Percentiles rank a stretch among this genome's conserved stretches.
Conservation (phyloP, 2,888 invertebrate genomes). For the Acanthopleura granulata region DNA sequence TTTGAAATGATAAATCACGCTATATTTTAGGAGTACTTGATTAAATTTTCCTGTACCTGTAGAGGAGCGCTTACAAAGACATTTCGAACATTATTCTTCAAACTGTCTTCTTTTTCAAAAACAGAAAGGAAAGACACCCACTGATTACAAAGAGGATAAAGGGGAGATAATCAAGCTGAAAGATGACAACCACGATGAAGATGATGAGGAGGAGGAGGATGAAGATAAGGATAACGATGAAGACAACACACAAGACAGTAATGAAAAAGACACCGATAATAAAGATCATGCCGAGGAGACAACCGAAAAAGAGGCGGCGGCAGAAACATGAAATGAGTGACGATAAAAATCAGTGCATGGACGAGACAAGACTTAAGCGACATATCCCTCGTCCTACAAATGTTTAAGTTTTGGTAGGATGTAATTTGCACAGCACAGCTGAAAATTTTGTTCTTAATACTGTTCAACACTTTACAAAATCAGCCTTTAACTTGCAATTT, state of each 20-base stretch:
- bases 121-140: conserved; percentile 42
- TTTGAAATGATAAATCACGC: too few species aligned
- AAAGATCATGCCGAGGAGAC: conserved; percentile 10
- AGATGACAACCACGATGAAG: conserved; percentile 15
- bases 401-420: too few species aligned
- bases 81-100: neutral
- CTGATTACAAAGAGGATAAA: conserved; percentile 46
- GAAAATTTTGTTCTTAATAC: too few species aligned
- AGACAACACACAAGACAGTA: conserved; percentile 21
- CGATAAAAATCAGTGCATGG: too few species aligned
- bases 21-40: too few species aligned
- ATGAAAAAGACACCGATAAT: neutral
- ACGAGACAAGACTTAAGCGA: too few species aligned
- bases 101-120: neutral
- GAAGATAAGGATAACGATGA: conserved; percentile 40
- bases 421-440: too few species aligned
- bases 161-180: conserved; percentile 44
- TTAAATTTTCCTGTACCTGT: too few species aligned
- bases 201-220: conserved; percentile 44
- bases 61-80: too few species aligned
- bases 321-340: neutral
- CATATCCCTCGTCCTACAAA: too few species aligned
- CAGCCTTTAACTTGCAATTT: too few species aligned
- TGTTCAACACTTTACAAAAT: too few species aligned
- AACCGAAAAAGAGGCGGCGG: conserved; percentile 19